A percentile compares a stretch with the other conserved stretches of the same genome.
phyloP scores from a whole-genome alignment of 2,113 vertebrate genomes.

The Chlorocebus sabaeus region DNA sequence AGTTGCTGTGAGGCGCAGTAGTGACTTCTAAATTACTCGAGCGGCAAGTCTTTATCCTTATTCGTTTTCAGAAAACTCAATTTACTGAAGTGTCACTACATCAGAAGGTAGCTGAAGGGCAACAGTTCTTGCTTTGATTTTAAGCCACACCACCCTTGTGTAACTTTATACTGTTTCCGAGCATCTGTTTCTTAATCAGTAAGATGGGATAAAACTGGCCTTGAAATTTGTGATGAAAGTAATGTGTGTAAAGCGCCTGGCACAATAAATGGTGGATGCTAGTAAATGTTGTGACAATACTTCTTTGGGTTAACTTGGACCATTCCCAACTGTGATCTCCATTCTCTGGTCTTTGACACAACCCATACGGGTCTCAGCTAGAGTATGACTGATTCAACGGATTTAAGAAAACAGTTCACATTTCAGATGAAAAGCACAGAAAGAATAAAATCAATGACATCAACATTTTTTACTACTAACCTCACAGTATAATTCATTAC shows the following conservation, averaged over 20 bases:
- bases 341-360: background rate
- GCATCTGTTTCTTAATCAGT: background rate
- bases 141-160: background rate
- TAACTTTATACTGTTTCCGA: background rate
- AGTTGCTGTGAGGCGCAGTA: background rate
- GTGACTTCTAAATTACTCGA: background rate
- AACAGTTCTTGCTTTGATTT: background rate
- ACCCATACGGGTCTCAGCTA: background rate
- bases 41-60: background rate
- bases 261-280: background rate
- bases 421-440: background rate
- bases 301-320: background rate
- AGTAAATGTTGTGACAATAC: background rate
- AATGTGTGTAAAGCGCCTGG: background rate
- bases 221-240: background rate
- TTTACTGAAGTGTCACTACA: background rate
- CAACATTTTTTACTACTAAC: background rate
- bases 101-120: background rate
- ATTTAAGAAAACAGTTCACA: background rate
- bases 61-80: background rate
- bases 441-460: slow-evolving; percentile 23
- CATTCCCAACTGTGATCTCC: background rate
- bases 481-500: background rate
- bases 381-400: background rate
- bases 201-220: background rate